A percentile compares a stretch with the other conserved stretches of the same genome.
phyloP scores from a whole-genome alignment of 2,888 invertebrate species.

The Microdon myrmicae region DNA sequence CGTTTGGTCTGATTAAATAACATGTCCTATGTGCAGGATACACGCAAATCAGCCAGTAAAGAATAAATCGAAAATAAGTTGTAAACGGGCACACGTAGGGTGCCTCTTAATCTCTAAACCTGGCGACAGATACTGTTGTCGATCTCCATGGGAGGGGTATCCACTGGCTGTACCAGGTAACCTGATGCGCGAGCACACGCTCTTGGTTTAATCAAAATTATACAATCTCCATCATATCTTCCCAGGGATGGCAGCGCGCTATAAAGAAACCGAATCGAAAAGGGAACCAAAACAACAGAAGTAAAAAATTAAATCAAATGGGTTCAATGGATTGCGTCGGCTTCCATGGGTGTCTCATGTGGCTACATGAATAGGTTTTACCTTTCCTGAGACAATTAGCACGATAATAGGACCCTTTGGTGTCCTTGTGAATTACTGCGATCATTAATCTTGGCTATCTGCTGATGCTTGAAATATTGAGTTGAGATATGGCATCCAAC shows the following conservation, averaged over 20 bases:
- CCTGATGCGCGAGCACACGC: conserved; percentile 35
- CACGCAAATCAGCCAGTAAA: neutral
- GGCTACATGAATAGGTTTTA: conserved; percentile 5
- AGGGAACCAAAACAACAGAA: conserved; percentile 6
- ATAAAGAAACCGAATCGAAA: conserved; percentile 17
- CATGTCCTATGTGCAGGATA: neutral
- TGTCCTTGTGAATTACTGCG: conserved; percentile 30
- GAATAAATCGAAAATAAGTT: conserved; percentile 34
- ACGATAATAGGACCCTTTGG: conserved; percentile 14
- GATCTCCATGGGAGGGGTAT: conserved; percentile 54
- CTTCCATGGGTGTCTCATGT: conserved; percentile 26
- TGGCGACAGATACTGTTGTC: conserved; percentile 58
- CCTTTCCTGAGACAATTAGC: conserved; percentile 3
- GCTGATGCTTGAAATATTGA: no score
- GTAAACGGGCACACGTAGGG: conserved; percentile 53
- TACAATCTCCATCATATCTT: conserved; percentile 45
- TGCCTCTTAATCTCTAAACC: conserved; percentile 53
- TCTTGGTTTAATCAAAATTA: conserved; percentile 47
- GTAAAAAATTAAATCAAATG: conserved; percentile 2
- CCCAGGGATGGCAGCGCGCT: conserved; percentile 13
- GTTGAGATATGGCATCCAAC: conserved; percentile 39
- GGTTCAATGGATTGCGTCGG: conserved; percentile 40
- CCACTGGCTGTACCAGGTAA: conserved; percentile 32
- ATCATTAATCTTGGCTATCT: conserved; percentile 46
- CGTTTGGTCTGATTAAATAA: no score